Evolutionary conservation across 2,113 vertebrate genomes (phyloP), one percentile per base, ranked within the genome.

Genomic region (Tichodroma muraria): DNA sequence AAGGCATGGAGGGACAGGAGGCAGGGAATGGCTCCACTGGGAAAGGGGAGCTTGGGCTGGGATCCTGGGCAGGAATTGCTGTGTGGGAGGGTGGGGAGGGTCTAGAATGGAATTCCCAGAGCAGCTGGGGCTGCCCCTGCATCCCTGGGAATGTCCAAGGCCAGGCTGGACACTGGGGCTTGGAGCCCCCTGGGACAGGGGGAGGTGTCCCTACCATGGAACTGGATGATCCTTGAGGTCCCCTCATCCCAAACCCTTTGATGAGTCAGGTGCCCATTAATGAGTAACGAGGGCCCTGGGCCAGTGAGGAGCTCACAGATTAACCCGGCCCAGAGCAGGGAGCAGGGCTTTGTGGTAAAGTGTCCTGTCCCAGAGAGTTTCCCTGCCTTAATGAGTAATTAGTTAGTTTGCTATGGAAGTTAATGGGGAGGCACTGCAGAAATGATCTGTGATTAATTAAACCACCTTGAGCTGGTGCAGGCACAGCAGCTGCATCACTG

Each of bases 371-470:
- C 80, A 47, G 49, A 1, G 23, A 57, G 66, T 56, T 80, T 44
- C 93, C 68, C 53, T 5, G 65, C 93, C 89, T 97, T 95, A 94
- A 93, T 88, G 94, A 94, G 94, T 96, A 69, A 96, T 96, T 84
- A 88, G 84, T 82, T 89, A 52, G 40, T 93, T 56, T 31, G 84
- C 93, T 80, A 33, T 11, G 45, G 85, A 53, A 92, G 94, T 91
- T 96, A 92, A 96, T 93, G 63, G 89, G 81, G 71, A 80, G 25
- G 42, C 85, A 75, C 28, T 18, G 86, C 85, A 90, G 92, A 88
- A 95, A 95, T 69, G 54, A 85, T 70, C 83, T 82, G 92, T 89
- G 88, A 94, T 97, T 94, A 88, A 96, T 96, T 96, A 93, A 96
- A 89, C 80, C 30, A 3, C 23, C 22, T 27, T 28, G 25, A 79